Base-by-base conservation (phyloP, 2,888 invertebrate genomes). In the Oconnorella tubifera region DNA sequence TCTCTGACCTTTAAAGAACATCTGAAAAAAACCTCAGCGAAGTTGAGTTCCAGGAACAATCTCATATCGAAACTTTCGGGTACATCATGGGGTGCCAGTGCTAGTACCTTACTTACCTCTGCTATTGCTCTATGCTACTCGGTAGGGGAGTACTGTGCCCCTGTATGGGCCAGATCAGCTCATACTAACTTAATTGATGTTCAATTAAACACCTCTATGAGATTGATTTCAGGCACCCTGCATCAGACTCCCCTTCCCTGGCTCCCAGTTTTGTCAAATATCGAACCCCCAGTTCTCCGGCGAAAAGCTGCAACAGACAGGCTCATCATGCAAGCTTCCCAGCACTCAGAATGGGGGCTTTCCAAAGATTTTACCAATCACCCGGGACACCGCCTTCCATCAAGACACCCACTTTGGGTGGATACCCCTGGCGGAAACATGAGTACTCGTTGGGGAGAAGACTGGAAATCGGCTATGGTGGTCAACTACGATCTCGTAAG, bases 51-150 rank as follows among this genome's bases (percentile, higher is more conserved):
- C 10, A 40, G 40, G 19, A 40, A 40, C 40, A 40, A 40, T 19
- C 40, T 40, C 10, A 19, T 40, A 40, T 10, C 10, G 19, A 40
- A 40, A 40, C 40, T 40, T 14, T 10, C 53, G 6, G 25, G 53
- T 4, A 19, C 25, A 10, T 40, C 40, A 40, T 40, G 40, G 40
- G 40, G 40, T 40, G 40, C 40, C 40, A 40, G 19, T 6, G 40
- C 40, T 14, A 19, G 19, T 19, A 14, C 40, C 6, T 6, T 40
- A 14, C 40, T 6, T 14, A 40, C 40, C 6, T 40, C 40, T 14
- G 40, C 40, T 19, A 40, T 40, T 6, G 40, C 40, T 40, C 19
- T 40, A 40, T 40, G 40, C 53, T 51, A 51, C 53, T 51, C 14
- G 25, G 10, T 25, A 19, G 53, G 23, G 25, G 53, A 51, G 25